phyloP scores from a whole-genome alignment of 2,888 invertebrate genomes.

The Adelognathus sp. region DNA sequence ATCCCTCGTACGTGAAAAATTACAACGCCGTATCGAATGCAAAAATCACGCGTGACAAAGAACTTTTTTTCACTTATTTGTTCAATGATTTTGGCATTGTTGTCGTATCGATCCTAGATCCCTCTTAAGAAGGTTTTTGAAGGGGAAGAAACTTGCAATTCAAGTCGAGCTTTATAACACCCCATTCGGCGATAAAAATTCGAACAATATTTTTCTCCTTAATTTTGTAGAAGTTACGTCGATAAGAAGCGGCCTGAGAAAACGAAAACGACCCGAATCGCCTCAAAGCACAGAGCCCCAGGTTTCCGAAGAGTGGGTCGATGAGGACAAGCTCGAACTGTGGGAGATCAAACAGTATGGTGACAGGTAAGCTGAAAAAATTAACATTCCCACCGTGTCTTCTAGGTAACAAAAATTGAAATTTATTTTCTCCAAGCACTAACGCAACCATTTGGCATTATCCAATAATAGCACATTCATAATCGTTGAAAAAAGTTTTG shows the following conservation, averaged over 20 bases:
- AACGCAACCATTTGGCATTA: no score
- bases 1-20: no score
- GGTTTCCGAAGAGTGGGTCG: conserved; percentile 97
- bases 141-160: no score
- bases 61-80: neutral
- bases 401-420: neutral
- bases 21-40: no score
- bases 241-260: conserved; percentile 95
- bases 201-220: neutral
- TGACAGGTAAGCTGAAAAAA: conserved; percentile 85
- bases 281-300: conserved; percentile 97
- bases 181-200: neutral
- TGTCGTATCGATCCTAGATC: no score
- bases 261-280: conserved; percentile 95
- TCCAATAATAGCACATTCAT: no score
- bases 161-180: neutral
- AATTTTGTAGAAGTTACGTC: conserved; percentile 91
- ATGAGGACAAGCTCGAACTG: conserved; percentile 96
- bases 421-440: neutral
- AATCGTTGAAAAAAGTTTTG: no score
- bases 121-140: no score
- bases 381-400: no score
- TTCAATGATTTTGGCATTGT: neutral
- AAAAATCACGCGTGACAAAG: no score
- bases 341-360: conserved; percentile 98